Conservation (phyloP, 2,797 vertebrate species). For the Pristis pectinata region DNA sequence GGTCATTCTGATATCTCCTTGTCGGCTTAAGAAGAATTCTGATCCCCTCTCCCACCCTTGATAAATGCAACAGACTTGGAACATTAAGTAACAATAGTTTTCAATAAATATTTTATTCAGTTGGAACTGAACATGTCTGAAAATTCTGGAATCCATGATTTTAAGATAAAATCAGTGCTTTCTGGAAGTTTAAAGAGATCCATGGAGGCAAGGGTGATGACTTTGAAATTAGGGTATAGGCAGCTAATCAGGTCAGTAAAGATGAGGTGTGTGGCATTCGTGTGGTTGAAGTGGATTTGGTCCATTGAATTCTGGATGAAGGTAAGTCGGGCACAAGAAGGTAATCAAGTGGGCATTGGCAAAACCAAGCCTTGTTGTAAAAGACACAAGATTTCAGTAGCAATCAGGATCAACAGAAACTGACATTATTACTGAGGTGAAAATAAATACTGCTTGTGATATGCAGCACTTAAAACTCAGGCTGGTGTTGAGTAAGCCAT, state of each 20-base stretch:
- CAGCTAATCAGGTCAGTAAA: background rate
- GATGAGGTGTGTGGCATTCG: background rate
- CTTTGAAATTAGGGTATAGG: background rate
- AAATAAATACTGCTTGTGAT: background rate
- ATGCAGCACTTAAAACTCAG: background rate
- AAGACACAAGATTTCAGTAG: background rate
- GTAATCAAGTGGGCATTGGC: background rate
- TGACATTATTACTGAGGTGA: background rate
- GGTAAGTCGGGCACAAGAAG: background rate
- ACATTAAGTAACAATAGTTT: background rate
- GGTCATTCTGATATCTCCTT: background rate
- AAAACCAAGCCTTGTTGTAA: background rate
- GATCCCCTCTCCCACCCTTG: background rate
- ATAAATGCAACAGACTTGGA: background rate
- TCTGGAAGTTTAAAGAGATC: too few relatives aligned
- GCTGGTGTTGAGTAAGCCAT: background rate
- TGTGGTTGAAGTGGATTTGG: background rate
- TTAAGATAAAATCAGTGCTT: background rate
- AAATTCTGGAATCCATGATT: background rate
- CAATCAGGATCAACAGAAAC: background rate
- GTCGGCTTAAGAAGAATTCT: background rate
- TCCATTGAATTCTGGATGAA: background rate
- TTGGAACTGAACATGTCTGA: background rate
- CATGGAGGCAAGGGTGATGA: background rate
- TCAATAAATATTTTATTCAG: conserved; percentile 26